phyloP scores from a whole-genome alignment of 2,113 vertebrate genomes.

The Amblyornis subalaris region DNA sequence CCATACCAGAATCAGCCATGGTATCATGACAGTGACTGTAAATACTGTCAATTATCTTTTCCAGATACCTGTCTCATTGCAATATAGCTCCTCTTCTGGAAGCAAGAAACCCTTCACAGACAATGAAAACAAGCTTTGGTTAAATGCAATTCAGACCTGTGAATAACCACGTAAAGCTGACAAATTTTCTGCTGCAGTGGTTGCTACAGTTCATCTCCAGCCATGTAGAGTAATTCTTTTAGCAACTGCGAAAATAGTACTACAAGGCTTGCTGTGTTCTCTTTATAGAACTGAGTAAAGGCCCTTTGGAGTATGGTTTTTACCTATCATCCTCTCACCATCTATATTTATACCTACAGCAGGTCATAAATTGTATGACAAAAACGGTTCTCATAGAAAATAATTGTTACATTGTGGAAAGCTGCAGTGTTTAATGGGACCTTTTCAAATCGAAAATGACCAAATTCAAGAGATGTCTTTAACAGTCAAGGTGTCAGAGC shows the following conservation, averaged over 20 bases:
- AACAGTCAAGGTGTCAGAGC: not conserved
- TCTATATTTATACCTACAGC: not conserved
- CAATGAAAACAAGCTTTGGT: not conserved
- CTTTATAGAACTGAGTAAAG: not conserved
- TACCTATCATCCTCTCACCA: not conserved
- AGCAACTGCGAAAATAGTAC: not conserved
- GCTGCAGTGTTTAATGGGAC: rapidly evolving
- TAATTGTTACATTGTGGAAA: not conserved
- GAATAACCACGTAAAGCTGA: not conserved
- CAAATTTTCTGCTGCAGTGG: not conserved
- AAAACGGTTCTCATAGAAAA: not conserved
- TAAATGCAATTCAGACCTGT: not conserved
- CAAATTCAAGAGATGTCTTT: not conserved
- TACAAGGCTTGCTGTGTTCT: not conserved
- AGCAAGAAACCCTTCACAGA: not conserved
- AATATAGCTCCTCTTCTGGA: not conserved
- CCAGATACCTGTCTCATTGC: not conserved
- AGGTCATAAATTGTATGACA: not conserved
- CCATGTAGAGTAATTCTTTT: not conserved
- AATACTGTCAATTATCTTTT: not conserved
- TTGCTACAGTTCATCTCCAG: not conserved
- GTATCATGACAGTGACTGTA: not conserved
- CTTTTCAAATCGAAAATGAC: not conserved
- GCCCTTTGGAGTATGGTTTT: not conserved
- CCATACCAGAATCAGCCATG: not conserved